Conservation (phyloP, 2,797 vertebrate genomes). For the Trematomus bernacchii region DNA sequence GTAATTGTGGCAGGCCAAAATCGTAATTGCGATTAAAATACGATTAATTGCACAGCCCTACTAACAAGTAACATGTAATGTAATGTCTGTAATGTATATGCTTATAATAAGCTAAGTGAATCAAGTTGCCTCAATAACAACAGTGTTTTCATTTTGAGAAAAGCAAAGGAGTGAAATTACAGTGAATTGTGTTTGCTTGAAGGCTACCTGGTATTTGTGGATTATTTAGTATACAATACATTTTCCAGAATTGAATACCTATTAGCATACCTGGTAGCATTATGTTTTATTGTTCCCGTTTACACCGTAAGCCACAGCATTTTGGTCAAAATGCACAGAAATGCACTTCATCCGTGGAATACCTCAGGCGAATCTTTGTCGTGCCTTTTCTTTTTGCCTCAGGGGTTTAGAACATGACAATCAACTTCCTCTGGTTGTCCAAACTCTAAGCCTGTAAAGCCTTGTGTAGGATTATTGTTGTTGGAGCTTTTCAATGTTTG, state of each 20-base stretch:
- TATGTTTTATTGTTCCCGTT: conserved; percentile 14
- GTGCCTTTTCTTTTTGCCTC: conserved; percentile 31
- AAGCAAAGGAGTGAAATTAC: too few relatives aligned
- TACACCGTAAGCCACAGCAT: conserved; percentile 8
- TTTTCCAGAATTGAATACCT: not conserved
- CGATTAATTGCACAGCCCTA: too few relatives aligned
- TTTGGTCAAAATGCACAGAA: conserved; percentile 21
- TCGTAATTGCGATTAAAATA: too few relatives aligned
- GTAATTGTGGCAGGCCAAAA: too few relatives aligned
- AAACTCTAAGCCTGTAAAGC: conserved; percentile 34
- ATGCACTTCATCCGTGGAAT: conserved; percentile 27
- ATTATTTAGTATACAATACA: conserved; percentile 6
- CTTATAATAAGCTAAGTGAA: not conserved
- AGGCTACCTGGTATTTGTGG: not conserved
- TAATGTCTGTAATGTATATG: not conserved
- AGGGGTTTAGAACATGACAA: not conserved
- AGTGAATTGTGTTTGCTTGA: not conserved
- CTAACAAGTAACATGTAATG: too few relatives aligned
- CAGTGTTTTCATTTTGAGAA: not conserved
- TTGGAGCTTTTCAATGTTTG: conserved; percentile 35
- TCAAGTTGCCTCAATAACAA: not conserved
- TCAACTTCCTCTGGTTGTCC: conserved; percentile 16
- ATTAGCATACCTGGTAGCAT: not conserved
- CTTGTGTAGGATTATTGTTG: conserved; percentile 17
- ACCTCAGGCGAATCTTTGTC: conserved; percentile 25